Percentiles rank a stretch among this genome's conserved stretches.
phyloP scores from a whole-genome alignment of 2,113 vertebrate genomes.

The Pseudopipra pipra region DNA sequence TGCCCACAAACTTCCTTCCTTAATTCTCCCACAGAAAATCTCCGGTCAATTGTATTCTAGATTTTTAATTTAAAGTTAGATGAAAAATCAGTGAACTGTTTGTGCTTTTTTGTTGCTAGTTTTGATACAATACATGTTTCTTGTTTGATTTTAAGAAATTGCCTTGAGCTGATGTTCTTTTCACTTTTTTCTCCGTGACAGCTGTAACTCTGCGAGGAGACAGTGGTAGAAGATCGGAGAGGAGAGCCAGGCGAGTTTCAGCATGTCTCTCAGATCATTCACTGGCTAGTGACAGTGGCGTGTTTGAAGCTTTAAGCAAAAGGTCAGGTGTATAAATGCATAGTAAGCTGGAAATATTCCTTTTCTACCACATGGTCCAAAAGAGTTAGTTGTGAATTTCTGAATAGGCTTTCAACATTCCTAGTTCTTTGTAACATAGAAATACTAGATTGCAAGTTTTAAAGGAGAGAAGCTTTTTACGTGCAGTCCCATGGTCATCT shows the following conservation, averaged over 20 bases:
- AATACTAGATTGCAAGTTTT: background rate
- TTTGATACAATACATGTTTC: background rate
- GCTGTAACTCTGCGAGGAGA: constrained; percentile 90
- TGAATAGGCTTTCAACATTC: background rate
- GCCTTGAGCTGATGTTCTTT: background rate
- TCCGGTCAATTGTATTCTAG: background rate
- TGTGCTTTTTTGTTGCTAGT: background rate
- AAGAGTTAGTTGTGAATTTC: background rate
- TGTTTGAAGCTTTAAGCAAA: constrained; percentile 94
- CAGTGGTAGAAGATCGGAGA: constrained; percentile 82
- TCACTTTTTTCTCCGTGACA: constrained; percentile 43
- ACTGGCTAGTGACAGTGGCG: constrained; percentile 94
- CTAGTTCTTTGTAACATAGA: background rate
- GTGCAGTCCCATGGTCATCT: background rate
- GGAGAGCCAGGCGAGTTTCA: constrained; percentile 87
- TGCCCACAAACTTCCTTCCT: constrained; percentile 3
- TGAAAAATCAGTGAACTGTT: background rate
- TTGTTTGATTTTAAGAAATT: background rate
- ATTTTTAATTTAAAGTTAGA: background rate
- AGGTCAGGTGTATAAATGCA: constrained; percentile 78
- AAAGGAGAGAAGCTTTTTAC: background rate
- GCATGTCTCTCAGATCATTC: constrained; percentile 91
- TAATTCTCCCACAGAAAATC: background rate
- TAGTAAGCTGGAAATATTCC: constrained; percentile 59
- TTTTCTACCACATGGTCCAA: background rate